Evolutionary conservation across 1,140 invertebrate genomes (phyloP).

Genomic region (Heliconius hewitsoni): DNA sequence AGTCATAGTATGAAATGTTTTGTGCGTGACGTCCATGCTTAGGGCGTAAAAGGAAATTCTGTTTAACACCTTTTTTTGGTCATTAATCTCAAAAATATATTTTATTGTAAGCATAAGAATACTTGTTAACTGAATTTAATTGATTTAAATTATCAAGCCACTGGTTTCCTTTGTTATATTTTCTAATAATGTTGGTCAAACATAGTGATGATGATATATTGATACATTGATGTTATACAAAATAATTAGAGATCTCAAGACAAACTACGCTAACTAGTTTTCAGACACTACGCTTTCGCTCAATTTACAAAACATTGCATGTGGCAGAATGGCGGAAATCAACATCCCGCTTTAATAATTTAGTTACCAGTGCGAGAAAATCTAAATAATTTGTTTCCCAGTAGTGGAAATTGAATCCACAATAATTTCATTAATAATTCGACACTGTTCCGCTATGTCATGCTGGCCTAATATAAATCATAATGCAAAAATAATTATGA

Average conservation of each 20-base stretch:
- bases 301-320: background rate
- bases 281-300: background rate
- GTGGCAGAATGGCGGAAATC: background rate
- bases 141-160: background rate
- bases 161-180: background rate
- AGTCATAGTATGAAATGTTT: slow-evolving; percentile 16
- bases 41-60: background rate
- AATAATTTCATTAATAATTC: too few species aligned
- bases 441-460: too few species aligned
- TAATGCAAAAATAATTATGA: too few species aligned
- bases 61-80: background rate
- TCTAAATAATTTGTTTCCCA: too few species aligned
- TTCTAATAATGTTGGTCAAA: background rate
- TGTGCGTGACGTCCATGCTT: slow-evolving; percentile 22
- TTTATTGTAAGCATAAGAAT: background rate
- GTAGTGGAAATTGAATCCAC: too few species aligned
- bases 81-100: slow-evolving; percentile 1
- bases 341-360: background rate
- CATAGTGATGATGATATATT: too few species aligned
- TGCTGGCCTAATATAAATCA: too few species aligned
- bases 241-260: too few species aligned
- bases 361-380: too few species aligned
- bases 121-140: background rate
- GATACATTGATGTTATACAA: too few species aligned
- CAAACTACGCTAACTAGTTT: background rate